Conservation (phyloP, 1,140 invertebrate species). For the Plectrocnemia conspersa region DNA sequence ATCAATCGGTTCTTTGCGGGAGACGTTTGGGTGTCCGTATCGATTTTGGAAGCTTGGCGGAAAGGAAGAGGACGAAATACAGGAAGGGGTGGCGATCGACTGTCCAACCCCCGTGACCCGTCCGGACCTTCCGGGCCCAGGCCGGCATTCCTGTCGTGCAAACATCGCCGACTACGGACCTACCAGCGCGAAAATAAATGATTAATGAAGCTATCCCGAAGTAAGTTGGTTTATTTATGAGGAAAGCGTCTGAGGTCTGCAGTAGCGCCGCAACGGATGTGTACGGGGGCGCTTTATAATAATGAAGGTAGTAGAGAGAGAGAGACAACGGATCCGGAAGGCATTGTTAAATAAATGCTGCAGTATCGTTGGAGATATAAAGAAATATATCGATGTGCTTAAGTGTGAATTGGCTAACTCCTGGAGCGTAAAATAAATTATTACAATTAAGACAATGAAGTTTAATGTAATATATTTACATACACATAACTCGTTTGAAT, state of each 20-base stretch:
- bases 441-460: no score
- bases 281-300: not conserved
- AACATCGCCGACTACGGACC: not conserved
- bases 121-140: not conserved
- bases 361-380: no score
- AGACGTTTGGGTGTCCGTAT: conserved; percentile 14
- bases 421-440: no score
- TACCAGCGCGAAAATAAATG: conserved; percentile 3
- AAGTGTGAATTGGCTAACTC: no score
- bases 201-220: conserved; percentile 1
- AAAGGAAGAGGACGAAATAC: not conserved
- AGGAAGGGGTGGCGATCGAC: not conserved
- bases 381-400: no score
- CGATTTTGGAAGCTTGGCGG: conserved; percentile 8
- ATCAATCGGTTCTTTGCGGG: conserved; percentile 1
- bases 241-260: no score
- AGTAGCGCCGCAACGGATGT: no score
- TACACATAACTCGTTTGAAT: no score
- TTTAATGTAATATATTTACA: no score
- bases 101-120: not conserved
- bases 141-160: not conserved
- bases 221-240: no score
- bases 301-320: not conserved
- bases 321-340: no score
- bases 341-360: no score